phyloP scores from a whole-genome alignment of 2,797 vertebrate genomes.

The Xenops minutus region DNA sequence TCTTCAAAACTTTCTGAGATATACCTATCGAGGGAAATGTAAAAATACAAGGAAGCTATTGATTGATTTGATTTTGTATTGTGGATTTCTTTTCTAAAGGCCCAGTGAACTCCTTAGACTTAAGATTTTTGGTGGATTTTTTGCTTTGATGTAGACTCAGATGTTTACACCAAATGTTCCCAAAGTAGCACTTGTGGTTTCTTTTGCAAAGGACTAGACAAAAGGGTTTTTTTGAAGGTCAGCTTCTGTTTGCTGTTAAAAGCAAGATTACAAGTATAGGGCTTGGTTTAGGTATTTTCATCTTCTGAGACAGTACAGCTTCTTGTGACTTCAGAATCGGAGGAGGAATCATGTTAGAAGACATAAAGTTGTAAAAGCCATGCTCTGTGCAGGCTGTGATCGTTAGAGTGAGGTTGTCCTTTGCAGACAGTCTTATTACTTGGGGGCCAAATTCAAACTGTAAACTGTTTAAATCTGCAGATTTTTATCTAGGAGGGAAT shows the following conservation, averaged over 20 bases:
- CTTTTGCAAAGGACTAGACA: constrained; percentile 6
- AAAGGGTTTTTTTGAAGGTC: constrained; percentile 14
- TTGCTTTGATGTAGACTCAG: constrained; percentile 16
- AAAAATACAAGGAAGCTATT: background rate
- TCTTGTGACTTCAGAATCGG: background rate
- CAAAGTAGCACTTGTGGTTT: background rate
- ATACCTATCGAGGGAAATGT: background rate
- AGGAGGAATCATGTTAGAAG: background rate
- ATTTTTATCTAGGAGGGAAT: background rate
- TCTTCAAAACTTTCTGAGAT: background rate
- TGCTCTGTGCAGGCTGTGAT: background rate
- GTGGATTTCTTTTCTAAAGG: background rate
- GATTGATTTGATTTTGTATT: constrained; percentile 9
- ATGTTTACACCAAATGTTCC: background rate
- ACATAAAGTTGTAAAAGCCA: background rate
- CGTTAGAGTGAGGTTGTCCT: background rate
- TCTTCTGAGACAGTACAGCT: background rate
- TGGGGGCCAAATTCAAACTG: background rate
- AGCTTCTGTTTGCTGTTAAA: background rate
- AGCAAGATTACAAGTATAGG: background rate
- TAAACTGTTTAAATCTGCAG: background rate
- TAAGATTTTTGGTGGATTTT: background rate
- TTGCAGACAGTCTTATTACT: background rate
- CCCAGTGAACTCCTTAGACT: background rate
- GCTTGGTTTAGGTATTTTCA: background rate